Percentiles rank a stretch among this genome's conserved stretches.
Evolutionary conservation across 1,140 invertebrate genomes (phyloP).

Genomic region (Cydia strobilella): DNA sequence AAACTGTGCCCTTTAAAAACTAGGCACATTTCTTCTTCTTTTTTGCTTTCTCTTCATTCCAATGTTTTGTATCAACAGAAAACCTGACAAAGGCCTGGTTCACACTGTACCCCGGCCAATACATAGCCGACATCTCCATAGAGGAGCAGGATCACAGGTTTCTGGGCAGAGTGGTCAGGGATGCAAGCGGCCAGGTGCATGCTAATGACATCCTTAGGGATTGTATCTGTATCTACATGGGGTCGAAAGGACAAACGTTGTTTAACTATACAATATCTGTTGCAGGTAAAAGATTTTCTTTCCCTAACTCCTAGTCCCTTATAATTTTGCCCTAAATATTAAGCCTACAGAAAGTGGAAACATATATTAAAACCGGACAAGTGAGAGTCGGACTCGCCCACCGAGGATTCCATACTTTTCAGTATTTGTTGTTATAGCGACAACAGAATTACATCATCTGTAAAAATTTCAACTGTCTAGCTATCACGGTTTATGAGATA

Average conservation of each 20-base stretch:
- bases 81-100: constrained; percentile 54
- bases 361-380: too few species aligned
- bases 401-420: too few species aligned
- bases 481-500: too few species aligned
- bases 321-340: neutral
- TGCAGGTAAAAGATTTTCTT: constrained; percentile 53
- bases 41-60: too few species aligned
- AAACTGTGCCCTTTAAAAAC: too few species aligned
- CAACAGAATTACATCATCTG: too few species aligned
- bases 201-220: constrained; percentile 51
- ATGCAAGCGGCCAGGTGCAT: constrained; percentile 44
- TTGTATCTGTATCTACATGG: constrained; percentile 76
- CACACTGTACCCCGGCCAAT: constrained; percentile 53
- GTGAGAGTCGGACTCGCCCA: too few species aligned
- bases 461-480: too few species aligned
- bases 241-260: constrained; percentile 76
- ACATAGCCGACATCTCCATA: constrained; percentile 55
- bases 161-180: constrained; percentile 58
- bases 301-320: neutral
- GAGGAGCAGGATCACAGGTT: constrained; percentile 52
- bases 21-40: too few species aligned
- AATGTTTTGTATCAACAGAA: constrained; percentile 48
- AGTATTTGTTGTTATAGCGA: too few species aligned
- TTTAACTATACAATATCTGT: constrained; percentile 80
- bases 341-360: too few species aligned